Evolutionary conservation across 2,888 invertebrate genomes (phyloP), one percentile per base, ranked within the genome.

Genomic region (Caradrina clavipalpis): DNA sequence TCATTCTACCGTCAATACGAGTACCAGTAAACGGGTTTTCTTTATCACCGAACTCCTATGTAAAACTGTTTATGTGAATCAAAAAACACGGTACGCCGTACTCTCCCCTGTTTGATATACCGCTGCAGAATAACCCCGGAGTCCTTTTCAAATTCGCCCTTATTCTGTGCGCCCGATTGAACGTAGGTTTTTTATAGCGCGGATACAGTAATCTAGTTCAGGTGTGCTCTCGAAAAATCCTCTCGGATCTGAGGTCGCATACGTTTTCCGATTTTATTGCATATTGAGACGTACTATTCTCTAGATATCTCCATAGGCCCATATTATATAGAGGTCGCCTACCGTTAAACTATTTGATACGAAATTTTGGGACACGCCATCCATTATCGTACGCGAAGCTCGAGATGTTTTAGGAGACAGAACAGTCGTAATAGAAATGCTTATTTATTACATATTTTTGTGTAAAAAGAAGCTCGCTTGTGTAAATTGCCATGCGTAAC

Each of bases 161-260:
- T 90, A 88, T 88, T 85, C 88, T 80, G 78, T 86, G 87, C 88
- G 86, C 89, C 87, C 92, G 91, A 93, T 93, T 91, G 91, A 90
- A 90, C 90, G 90, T 86, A 91, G 88, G 89, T 91, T 92, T 94
- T 93, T 94, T 93, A 93, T 92, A 91, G 92, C 88, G 76, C 82
- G 91, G 92, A 92, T 93, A 93, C 93, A 90, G 93, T 95, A 95
- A 94, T 95, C 92, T 92, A 91, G 93, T 94, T 94, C 95, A 95
- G 95, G 95, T 95, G 95, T 90, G 92, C 91, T 90, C 90, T 86
- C 87, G 92, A 91, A 91, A 94, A 89, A 93, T 94, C 92, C 93
- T 89, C 88, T 82, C 88, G 89, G 87, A 90, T 91, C 91, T 92
- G 92, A 93, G 93, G 92, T 93, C 93, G 90, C 91, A 91, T 93